phyloP scores from a whole-genome alignment of 2,888 invertebrate genomes.

The Netelia inedita region DNA sequence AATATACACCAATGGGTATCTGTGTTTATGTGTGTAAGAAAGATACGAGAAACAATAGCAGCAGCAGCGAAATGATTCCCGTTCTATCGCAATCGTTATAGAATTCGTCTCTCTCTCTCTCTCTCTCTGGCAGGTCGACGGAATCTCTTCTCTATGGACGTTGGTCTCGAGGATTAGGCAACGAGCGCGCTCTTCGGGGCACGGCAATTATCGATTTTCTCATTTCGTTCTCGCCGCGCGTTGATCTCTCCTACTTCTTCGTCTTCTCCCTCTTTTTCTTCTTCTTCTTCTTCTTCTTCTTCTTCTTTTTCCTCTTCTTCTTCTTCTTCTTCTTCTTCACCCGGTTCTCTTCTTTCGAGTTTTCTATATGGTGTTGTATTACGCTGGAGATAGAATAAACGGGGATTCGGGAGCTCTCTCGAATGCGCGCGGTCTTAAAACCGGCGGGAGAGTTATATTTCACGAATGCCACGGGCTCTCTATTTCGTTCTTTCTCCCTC shows the following conservation, averaged over 20 bases:
- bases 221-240: slow-evolving; percentile 51
- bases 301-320: no score
- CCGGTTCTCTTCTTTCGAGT: slow-evolving; percentile 9
- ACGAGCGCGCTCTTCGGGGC: slow-evolving; percentile 27
- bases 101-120: slow-evolving; percentile 28
- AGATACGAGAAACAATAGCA: slow-evolving; percentile 36
- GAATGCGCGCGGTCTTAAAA: slow-evolving; percentile 39
- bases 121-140: slow-evolving; percentile 56
- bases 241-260: slow-evolving; percentile 50
- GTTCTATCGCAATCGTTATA: slow-evolving; percentile 59
- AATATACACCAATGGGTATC: not conserved
- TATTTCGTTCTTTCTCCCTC: no score
- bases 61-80: slow-evolving; percentile 49
- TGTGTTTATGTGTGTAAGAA: not conserved
- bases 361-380: slow-evolving; percentile 40
- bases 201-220: slow-evolving; percentile 66
- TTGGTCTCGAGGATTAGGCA: slow-evolving; percentile 60
- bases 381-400: slow-evolving; percentile 15
- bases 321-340: no score
- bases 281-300: slow-evolving; percentile 34
- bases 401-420: slow-evolving; percentile 57
- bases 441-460: slow-evolving; percentile 49
- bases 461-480: slow-evolving; percentile 47
- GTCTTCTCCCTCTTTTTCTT: slow-evolving; percentile 39
- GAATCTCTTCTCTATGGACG: slow-evolving; percentile 45